A percentile compares a stretch with the other conserved stretches of the same genome.
These are phyloP conservation scores for Chondrilla cf. caribensis DNA, from an alignment of 37 sponge, comb jelly and placozoan genomes.

Conservation along the genomic window DNA sequence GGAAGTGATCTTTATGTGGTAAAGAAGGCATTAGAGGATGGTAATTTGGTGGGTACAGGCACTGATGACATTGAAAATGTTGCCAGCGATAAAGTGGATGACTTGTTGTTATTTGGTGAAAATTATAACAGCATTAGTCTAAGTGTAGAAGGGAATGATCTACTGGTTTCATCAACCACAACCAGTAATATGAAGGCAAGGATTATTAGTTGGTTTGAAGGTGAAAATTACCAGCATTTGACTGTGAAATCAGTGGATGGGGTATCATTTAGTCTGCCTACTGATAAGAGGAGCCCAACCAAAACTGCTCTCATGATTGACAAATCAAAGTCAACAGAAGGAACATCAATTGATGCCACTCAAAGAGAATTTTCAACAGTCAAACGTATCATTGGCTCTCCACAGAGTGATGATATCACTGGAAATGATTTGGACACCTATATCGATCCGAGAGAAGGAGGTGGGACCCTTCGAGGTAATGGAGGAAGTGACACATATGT, in stretches of 20 bases:
- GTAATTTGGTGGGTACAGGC: too few relatives aligned
- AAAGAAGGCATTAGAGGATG: too few relatives aligned
- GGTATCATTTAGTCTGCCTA: too few relatives aligned
- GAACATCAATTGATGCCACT: too few relatives aligned
- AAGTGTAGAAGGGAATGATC: neutral
- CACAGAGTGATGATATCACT: neutral
- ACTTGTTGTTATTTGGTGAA: constrained; percentile 3
- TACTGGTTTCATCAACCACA: neutral
- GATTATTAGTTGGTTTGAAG: constrained; percentile 1
- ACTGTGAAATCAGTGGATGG: neutral
- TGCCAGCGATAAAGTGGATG: constrained; percentile 14
- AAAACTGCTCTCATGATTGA: too few relatives aligned
- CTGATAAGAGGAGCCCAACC: too few relatives aligned
- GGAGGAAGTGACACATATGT: constrained; percentile 31
- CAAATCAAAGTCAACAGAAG: too few relatives aligned
- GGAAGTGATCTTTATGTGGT: constrained; percentile 36
- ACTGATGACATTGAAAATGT: constrained; percentile 8
- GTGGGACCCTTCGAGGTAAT: neutral
- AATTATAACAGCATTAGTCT: neutral
- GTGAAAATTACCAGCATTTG: constrained; percentile 1
- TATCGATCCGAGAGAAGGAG: constrained; percentile 22
- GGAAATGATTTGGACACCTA: neutral
- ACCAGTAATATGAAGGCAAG: neutral
- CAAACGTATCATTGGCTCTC: neutral
- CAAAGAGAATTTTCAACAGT: neutral